phyloP scores from a whole-genome alignment of 2,113 vertebrate genomes.

The Tachuris rubrigastra region DNA sequence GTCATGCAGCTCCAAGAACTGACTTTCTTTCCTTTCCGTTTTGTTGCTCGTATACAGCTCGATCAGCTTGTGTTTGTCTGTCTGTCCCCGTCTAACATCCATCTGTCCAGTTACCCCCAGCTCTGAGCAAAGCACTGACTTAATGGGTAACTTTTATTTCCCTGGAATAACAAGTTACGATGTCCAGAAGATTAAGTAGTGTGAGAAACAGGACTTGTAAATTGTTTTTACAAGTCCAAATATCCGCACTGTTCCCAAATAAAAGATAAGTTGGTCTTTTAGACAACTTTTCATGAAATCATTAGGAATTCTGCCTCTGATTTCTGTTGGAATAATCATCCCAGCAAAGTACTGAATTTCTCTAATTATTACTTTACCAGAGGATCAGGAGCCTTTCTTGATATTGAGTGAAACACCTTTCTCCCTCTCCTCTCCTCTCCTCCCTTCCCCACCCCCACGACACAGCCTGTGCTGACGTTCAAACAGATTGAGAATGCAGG shows the following conservation, averaged over 20 bases:
- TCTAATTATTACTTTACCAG: not conserved
- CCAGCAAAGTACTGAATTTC: not conserved
- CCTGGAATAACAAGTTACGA: not conserved
- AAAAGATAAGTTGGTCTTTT: not conserved
- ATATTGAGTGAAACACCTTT: not conserved
- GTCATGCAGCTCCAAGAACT: slow-evolving; percentile 31
- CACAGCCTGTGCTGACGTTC: not conserved
- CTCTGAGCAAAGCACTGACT: not conserved
- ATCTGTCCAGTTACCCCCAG: not conserved
- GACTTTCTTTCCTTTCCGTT: not conserved
- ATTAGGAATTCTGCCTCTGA: not conserved
- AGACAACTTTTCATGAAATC: not conserved
- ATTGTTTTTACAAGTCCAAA: slow-evolving; percentile 33
- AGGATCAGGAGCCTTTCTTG: not conserved
- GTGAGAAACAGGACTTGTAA: not conserved
- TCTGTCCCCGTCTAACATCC: not conserved
- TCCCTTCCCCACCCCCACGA: not conserved
- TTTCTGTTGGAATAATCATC: not conserved
- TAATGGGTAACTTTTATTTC: not conserved
- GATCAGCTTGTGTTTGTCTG: not conserved
- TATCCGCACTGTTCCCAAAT: not conserved
- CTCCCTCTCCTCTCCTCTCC: not conserved
- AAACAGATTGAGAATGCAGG: slow-evolving; percentile 17
- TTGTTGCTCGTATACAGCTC: not conserved
- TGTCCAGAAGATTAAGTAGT: not conserved